A percentile compares a stretch with the other conserved stretches of the same genome.
Conservation (phyloP, 1,140 invertebrate genomes). For the Aphis gossypii region DNA sequence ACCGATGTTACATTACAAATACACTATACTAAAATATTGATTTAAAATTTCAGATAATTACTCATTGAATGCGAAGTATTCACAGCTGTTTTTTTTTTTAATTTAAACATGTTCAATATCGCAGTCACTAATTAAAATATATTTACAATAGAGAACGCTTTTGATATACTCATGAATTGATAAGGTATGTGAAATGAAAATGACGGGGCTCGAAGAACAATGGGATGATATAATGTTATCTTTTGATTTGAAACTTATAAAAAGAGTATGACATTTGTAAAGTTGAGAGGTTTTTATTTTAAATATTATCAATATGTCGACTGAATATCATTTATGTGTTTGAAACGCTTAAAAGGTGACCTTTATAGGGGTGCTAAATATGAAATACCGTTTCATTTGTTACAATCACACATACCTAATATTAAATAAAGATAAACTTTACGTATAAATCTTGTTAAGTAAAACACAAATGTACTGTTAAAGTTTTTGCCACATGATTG, state of each 20-base stretch:
- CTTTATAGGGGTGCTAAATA: background rate
- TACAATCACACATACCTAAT: background rate
- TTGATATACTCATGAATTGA: background rate
- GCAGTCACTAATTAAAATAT: background rate
- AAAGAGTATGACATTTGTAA: background rate
- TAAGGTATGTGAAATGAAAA: background rate
- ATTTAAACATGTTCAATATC: background rate
- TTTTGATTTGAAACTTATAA: background rate
- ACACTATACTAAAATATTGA: background rate
- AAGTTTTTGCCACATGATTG: conserved; percentile 41
- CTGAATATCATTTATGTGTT: background rate
- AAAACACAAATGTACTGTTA: conserved; percentile 31
- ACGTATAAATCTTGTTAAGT: conserved; percentile 32
- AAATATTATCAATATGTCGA: background rate
- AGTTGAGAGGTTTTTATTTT: background rate
- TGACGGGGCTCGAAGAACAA: background rate
- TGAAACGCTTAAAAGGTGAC: background rate
- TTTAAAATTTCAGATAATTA: background rate
- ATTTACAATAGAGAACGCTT: background rate
- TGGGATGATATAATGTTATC: background rate
- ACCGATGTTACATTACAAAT: background rate
- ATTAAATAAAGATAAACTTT: conserved; percentile 45
- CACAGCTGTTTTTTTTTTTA: background rate
- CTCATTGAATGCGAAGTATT: background rate
- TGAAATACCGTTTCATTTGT: conserved; percentile 30